phyloP scores from a whole-genome alignment of 2,888 invertebrate genomes.

The Cantharis nigra region DNA sequence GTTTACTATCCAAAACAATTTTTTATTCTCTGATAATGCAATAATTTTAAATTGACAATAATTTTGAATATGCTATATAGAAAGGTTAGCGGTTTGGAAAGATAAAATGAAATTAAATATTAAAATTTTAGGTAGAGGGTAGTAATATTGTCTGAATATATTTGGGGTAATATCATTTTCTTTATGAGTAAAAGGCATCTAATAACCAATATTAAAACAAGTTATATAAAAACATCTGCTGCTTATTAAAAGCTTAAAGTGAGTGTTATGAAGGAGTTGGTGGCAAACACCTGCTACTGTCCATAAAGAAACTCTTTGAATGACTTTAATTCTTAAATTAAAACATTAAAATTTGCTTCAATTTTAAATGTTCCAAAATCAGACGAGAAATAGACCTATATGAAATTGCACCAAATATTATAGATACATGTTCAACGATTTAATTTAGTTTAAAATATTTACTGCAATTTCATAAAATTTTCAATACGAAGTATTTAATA shows the following conservation, averaged over 20 bases:
- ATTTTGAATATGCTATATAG: not conserved
- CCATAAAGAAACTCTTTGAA: constrained; percentile 10
- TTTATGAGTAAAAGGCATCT: constrained; percentile 12
- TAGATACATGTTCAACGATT: not conserved
- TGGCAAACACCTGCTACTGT: constrained; percentile 23
- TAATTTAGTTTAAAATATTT: not conserved
- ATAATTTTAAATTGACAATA: not conserved
- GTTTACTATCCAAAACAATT: not conserved
- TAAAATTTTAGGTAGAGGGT: constrained; percentile 12
- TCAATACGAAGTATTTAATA: not conserved
- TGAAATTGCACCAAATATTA: not conserved
- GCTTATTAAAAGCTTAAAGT: constrained; percentile 25
- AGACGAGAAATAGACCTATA: not conserved
- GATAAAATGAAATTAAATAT: constrained; percentile 31
- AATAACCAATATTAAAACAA: constrained; percentile 36
- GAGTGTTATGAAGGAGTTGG: constrained; percentile 15
- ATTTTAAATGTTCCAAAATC: not conserved
- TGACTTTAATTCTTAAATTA: constrained; percentile 23
- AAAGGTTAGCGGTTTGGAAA: constrained; percentile 13
- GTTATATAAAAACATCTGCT: constrained; percentile 31
- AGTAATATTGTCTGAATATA: not conserved
- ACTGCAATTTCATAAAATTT: not conserved
- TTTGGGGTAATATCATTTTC: not conserved
- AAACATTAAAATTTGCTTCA: not conserved
- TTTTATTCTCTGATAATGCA: not conserved